Evolutionary conservation across 2,888 invertebrate genomes (phyloP), one percentile per base, ranked within the genome.

Genomic region (Pyrrhia umbra): DNA sequence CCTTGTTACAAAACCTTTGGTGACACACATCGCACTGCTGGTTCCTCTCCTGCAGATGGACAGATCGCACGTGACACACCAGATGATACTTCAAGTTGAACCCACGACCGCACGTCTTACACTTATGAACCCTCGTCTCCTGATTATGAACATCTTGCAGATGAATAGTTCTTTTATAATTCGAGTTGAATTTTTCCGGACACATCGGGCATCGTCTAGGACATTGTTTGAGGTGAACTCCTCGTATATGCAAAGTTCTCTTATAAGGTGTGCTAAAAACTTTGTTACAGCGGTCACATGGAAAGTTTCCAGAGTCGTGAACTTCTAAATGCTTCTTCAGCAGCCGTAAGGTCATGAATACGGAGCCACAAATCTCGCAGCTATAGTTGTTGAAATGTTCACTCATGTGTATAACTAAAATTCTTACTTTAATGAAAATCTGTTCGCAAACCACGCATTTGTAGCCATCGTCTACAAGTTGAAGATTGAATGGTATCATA

Each of bases 21-120:
- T 91, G 88, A 58, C 96, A 96, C 0, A 95, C 87, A 58, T 95
- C 94, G 50, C 96, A 96, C 70, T 95, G 93, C 65, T 95, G 95
- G 39, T 93, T 95, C 84, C 91, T 90, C 80, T 90, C 95, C 81
- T 90, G 95, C 25, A 90, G 82, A 82, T 92, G 96, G 42, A 91
- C 95, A 0, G 94, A 95, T 0, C 91, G 84, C 0, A 88, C 90
- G 60, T 95, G 95, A 58, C 93, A 93, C n/a, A 92, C 87, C 56
- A 95, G 76, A 68, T 94, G 94, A 55, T 94, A 94, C 63, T 93
- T 93, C 25, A 94, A 69, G 64, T 94, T 92, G 61, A 95, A 95
- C 0, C 89, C 94, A 0, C 94, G 85, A 0, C 92, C 93, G 42
- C 95, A 95, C 0, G 90, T 93, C 68, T 92, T 91, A 55, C 95